Evolutionary conservation across 2,888 invertebrate genomes (phyloP).

Genomic region (Craniophora ligustri): DNA sequence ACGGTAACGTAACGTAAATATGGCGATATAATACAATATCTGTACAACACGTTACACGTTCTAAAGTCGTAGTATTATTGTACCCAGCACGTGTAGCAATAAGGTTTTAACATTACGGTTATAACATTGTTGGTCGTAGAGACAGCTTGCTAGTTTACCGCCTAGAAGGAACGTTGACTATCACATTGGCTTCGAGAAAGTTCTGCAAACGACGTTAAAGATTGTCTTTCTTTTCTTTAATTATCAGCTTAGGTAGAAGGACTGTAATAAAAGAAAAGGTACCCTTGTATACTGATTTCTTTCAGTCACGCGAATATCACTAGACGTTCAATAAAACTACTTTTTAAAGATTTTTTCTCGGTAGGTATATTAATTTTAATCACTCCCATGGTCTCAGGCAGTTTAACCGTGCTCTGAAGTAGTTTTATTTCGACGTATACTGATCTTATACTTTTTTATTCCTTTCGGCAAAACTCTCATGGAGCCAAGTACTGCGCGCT

Average conservation of each 20-base stretch:
- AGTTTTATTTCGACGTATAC: no score
- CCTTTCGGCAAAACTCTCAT: no score
- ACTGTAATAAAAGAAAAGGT: no score
- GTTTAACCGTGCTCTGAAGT: no score
- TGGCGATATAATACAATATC: neutral
- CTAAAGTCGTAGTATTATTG: conserved; percentile 1
- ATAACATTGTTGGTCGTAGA: conserved; percentile 11
- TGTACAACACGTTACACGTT: neutral
- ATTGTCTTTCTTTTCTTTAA: conserved; percentile 14
- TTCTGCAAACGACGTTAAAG: conserved; percentile 19
- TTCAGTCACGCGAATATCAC: no score
- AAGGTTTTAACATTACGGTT: conserved; percentile 5
- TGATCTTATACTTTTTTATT: no score
- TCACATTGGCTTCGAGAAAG: conserved; percentile 6
- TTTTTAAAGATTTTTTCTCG: no score
- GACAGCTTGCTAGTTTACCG: neutral
- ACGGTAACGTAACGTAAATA: neutral
- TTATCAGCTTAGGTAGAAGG: conserved; percentile 4
- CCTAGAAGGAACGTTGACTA: neutral
- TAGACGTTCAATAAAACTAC: no score
- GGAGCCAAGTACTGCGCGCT: no score
- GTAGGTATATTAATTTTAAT: no score
- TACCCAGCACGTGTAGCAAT: conserved; percentile 3
- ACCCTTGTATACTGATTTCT: no score
- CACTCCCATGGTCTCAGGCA: no score